phyloP scores from a whole-genome alignment of 2,113 vertebrate species.

The Halcyon senegalensis region DNA sequence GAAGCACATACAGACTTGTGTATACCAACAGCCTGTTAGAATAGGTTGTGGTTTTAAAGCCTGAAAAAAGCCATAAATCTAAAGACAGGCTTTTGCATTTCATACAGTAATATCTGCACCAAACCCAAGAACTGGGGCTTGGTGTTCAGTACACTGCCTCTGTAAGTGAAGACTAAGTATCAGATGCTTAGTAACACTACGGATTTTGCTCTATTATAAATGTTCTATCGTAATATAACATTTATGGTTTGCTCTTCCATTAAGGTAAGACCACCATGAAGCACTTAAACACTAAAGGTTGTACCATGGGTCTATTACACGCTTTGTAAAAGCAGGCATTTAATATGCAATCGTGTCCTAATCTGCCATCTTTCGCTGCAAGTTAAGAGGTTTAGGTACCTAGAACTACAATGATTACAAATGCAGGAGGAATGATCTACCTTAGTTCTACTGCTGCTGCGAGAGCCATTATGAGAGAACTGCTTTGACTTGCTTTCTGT shows the following conservation, averaged over 20 bases:
- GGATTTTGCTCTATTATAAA: background rate
- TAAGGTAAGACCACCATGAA: background rate
- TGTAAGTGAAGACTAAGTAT: background rate
- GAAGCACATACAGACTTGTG: background rate
- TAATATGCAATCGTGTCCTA: background rate
- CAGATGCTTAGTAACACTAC: background rate
- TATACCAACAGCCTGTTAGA: background rate
- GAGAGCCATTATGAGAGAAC: background rate
- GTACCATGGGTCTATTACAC: background rate
- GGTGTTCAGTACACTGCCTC: background rate
- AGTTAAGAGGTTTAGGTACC: background rate
- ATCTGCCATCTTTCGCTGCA: background rate
- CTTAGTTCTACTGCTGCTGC: background rate
- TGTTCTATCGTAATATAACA: background rate
- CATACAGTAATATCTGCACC: background rate
- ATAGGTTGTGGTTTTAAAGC: background rate
- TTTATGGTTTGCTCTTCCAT: background rate
- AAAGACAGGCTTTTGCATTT: background rate
- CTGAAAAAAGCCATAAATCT: background rate
- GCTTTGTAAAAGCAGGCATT: background rate
- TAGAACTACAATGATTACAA: background rate
- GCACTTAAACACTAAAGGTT: background rate
- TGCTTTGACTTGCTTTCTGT: background rate
- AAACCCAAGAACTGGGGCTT: background rate
- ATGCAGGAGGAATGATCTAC: background rate